These are phyloP conservation scores for Agonopterix heracliana DNA, from an alignment of 2,888 invertebrate species.

Conservation along the genomic window DNA sequence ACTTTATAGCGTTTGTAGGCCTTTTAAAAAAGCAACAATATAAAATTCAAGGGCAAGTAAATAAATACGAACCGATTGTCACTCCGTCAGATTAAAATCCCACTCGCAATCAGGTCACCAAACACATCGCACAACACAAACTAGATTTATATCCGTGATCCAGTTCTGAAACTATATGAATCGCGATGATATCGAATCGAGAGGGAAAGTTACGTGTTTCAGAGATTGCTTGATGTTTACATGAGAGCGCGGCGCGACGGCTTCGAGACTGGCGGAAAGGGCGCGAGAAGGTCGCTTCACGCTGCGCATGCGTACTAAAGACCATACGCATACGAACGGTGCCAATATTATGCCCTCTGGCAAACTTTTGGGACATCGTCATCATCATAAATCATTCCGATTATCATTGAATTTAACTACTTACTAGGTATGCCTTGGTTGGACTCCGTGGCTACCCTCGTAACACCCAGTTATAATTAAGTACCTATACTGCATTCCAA, in stretches of 20 bases:
- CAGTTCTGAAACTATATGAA: constrained; percentile 6
- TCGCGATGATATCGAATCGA: constrained; percentile 26
- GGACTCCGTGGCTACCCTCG: too few relatives aligned
- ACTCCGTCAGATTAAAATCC: too few relatives aligned
- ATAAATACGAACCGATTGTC: too few relatives aligned
- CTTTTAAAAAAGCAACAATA: too few relatives aligned
- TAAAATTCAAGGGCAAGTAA: too few relatives aligned
- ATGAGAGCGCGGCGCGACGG: constrained; percentile 60
- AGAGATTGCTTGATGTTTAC: constrained; percentile 41
- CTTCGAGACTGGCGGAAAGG: constrained; percentile 55
- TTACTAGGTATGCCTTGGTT: too few relatives aligned
- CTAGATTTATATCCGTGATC: background rate
- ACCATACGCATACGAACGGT: constrained; percentile 31
- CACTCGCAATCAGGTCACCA: constrained; percentile 17
- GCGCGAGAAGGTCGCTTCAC: constrained; percentile 62
- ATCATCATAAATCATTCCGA: too few relatives aligned
- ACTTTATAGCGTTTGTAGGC: too few relatives aligned
- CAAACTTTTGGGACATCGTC: constrained; percentile 20
- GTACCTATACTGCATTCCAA: too few relatives aligned
- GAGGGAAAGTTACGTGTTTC: constrained; percentile 43
- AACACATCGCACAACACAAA: constrained; percentile 31
- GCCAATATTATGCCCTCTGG: constrained; percentile 41
- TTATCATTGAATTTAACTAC: too few relatives aligned
- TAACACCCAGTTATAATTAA: too few relatives aligned
- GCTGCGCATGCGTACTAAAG: constrained; percentile 59